Base-by-base conservation (phyloP, 2,113 vertebrate genomes). In the Petaurus breviceps region DNA sequence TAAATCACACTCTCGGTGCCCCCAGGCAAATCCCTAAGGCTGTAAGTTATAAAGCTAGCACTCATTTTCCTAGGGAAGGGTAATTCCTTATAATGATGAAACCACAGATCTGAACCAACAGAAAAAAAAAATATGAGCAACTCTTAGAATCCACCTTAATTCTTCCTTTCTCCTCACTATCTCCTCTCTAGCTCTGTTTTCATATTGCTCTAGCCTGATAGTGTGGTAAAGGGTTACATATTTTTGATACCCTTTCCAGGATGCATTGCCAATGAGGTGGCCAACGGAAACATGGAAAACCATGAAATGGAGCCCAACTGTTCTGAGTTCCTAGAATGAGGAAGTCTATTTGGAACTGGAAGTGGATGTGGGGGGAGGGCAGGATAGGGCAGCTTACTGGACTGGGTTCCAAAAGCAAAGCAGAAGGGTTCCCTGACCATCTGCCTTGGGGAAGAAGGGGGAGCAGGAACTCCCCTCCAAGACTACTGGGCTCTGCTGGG, bases 311-410 rank as follows among this genome's bases (percentile, higher is more conserved):
- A 43, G 31, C 49, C 51, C 12, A 28, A 6, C 2, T 0, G 51
- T 37, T 92, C 0, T 19, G 52, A 89, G 92, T 98, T 96, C 97
- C 90, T 91, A 54, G 97, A 98, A 97, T 16, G 89, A 96, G 94
- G 94, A 96, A 96, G 46, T 5, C 19, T 68, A 3, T 37, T 84
- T 84, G 68, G 68, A 84, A 84, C 68, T 43, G 19, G n/a, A 84
- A 84, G 23, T 0, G 6, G 43, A 37, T 0, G 3, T 9, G 43
- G 89, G 49, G 26, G 49, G 3, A 19, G 89, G 43, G 37, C 92
- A 43, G 92, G 92, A 6, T 12, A 68, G 68, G 93, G 22, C 90
- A 92, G 89, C 53, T 2, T 26, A 61, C 19, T 16, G 51, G 19
- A 51, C 61, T 92, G 94, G 92, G 53, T 90, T 90, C 96, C 22